Evolutionary conservation across 2,888 invertebrate species (phyloP), one percentile per base, ranked within the genome.

Genomic region (Epirrhoe alternata): DNA sequence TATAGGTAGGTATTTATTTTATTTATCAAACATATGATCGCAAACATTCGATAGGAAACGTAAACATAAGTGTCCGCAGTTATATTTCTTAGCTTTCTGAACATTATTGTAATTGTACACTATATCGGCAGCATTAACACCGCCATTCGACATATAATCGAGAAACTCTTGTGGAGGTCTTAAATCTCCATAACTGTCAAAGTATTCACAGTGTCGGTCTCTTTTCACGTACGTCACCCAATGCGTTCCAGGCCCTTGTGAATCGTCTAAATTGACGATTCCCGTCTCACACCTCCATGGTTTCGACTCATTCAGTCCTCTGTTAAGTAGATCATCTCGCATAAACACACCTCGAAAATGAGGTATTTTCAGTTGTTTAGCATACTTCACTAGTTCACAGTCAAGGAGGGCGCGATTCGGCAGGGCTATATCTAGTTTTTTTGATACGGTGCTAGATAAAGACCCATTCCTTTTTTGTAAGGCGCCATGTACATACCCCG

Each of bases 41-140:
- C 24, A 24, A 7, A n/a, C 12, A n/a, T 51, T 30, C 30, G 6
- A 7, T 6, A 51, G n/a, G n/a, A 51, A 51, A 24, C 51, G n/a
- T 7, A 51, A n/a, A 51, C 51, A 51, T 51, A 51, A 51, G n/a
- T 51, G 51, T 6, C 51, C 51, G 12, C 51, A 51, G n/a, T 51
- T 51, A n/a, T 51, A n/a, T 30, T 10, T 51, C 12, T 30, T 30
- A 51, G 8, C 10, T n/a, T 51, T 51, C n/a, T 51, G 51, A 10
- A 51, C 10, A 30, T n/a, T 10, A 51, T 10, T 50, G 30, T 50
- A 50, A 12, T 50, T 50, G 24, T 50, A 50, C 17, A 10, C 24
- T 17, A 50, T 50, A 17, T 50, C 33, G 33, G 33, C 33, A 33
- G 33, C 33, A 33, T 33, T 50, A 10, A 50, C 50, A 50, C 7